Evolutionary conservation across 23 tunicate species (phyloP).

Genomic region (Styela clava): DNA sequence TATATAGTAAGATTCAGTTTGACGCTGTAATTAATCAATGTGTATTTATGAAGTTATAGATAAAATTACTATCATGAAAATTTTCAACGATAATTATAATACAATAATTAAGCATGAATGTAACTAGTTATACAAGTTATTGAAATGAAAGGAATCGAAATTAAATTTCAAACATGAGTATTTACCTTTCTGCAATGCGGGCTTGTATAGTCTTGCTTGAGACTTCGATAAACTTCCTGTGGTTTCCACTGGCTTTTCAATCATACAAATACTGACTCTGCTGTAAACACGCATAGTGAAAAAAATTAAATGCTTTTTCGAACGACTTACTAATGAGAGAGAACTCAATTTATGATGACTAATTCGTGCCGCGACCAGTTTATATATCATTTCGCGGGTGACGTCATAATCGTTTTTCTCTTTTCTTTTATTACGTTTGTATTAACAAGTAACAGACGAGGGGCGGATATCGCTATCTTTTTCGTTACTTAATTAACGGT

Average conservation of each 20-base stretch:
- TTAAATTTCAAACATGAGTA: too few species aligned
- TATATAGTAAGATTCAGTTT: too few species aligned
- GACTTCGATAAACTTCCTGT: conserved; percentile 18
- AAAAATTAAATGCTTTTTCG: neutral
- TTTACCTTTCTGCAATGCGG: conserved; percentile 10
- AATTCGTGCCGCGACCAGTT: neutral
- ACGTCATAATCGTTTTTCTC: conserved; percentile 3
- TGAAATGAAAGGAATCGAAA: too few species aligned
- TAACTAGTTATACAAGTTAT: too few species aligned
- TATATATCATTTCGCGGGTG: neutral
- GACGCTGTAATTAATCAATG: too few species aligned
- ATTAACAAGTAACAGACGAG: neutral
- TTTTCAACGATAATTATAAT: too few species aligned
- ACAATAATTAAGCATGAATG: too few species aligned
- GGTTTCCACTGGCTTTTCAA: conserved; percentile 46
- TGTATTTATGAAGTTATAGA: too few species aligned
- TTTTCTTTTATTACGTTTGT: conserved; percentile 3
- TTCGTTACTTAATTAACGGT: neutral
- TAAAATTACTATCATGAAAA: too few species aligned
- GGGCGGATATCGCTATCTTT: neutral
- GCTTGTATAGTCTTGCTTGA: conserved; percentile 9
- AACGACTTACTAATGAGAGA: neutral
- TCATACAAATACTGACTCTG: conserved; percentile 69
- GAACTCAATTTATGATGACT: neutral
- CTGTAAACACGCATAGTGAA: conserved; percentile 31